Evolutionary conservation across 2,113 vertebrate genomes (phyloP), one percentile per base, ranked within the genome.

Genomic region (Muntiacus reevesi): DNA sequence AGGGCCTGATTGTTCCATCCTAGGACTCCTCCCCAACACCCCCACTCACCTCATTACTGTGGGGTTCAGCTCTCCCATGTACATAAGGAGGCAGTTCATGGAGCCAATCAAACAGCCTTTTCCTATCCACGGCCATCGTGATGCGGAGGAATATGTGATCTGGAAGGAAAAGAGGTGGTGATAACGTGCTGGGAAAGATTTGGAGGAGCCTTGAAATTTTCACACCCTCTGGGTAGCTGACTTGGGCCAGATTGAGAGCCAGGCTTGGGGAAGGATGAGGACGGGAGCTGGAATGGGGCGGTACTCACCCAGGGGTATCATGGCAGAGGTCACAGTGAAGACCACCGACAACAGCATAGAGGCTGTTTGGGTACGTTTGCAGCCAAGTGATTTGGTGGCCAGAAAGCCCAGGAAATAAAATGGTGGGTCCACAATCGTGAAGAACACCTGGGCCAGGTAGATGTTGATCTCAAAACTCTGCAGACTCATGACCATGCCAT

Each of bases 371-470:
- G 99, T 99, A 17, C 87, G 76, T 21, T 99, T 98, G 13, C 98
- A 97, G 10, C 99, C 99, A 2, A 98, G 43, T 6, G 95, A 94
- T 74, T 98, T 99, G 99, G 99, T 99, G 5, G 90, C 76, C 55
- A 99, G 64, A 1, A 98, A 99, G 2, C 98, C 52, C 1, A 99
- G 7, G 5, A 99, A 83, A 96, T 99, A 99, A 74, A 99, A 99
- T 0, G 99, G 99, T 52, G 99, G 98, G 96, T 99, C 99, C 12
- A 99, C 99, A 0, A 97, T 97, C 7, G 99, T 99, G 11, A 99
- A 99, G 81, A 99, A 99, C 79, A 99, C 98, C 94, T 99, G 99
- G 64, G 99, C 99, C 81, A 99, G 97, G 94, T 99, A 99, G 94
- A 99, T 99, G 97, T 98, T 97, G 89, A 99, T 98, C 0, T 99